Percentiles rank a stretch among this genome's conserved stretches.
These are phyloP conservation scores for Mnemiopsis leidyi DNA, from an alignment of 37 sponge, comb jelly and placozoan species.

Conservation along the genomic window DNA sequence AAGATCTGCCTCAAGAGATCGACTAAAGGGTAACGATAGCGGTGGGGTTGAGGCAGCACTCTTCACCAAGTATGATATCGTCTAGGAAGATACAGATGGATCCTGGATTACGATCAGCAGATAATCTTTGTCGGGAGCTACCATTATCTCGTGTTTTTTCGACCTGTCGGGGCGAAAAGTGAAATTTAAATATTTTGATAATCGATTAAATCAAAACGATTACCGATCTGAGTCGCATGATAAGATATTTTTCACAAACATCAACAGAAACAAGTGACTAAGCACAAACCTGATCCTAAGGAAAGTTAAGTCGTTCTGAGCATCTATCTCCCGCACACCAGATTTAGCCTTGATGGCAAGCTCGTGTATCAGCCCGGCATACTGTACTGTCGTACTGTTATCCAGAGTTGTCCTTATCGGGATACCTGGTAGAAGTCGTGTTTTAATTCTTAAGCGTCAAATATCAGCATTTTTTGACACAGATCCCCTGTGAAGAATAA, in stretches of 20 bases:
- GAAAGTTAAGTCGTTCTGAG: slow-evolving; percentile 67
- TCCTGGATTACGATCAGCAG: slow-evolving; percentile 66
- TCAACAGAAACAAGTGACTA: too few species aligned
- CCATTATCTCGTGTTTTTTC: slow-evolving; percentile 67
- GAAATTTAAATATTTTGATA: too few species aligned
- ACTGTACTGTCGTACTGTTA: slow-evolving; percentile 65
- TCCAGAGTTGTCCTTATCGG: slow-evolving; percentile 64
- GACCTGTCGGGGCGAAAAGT: background rate
- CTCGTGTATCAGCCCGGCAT: slow-evolving; percentile 65
- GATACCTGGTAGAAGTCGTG: slow-evolving; percentile 14
- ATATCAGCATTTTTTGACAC: too few species aligned
- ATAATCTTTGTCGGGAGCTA: slow-evolving; percentile 67
- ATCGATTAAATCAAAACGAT: background rate
- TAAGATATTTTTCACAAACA: too few species aligned
- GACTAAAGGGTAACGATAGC: background rate
- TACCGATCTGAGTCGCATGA: too few species aligned
- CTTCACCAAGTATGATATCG: too few species aligned
- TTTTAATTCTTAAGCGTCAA: too few species aligned
- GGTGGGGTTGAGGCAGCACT: too few species aligned
- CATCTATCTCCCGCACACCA: slow-evolving; percentile 56
- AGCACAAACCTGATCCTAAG: slow-evolving; percentile 48
- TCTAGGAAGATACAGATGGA: slow-evolving; percentile 44
- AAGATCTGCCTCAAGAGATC: background rate
- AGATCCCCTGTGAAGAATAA: too few species aligned
- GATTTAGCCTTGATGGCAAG: slow-evolving; percentile 61